These are phyloP conservation scores for Andrena trimmerana DNA, from an alignment of 2,888 invertebrate species.

Conservation along the genomic window DNA sequence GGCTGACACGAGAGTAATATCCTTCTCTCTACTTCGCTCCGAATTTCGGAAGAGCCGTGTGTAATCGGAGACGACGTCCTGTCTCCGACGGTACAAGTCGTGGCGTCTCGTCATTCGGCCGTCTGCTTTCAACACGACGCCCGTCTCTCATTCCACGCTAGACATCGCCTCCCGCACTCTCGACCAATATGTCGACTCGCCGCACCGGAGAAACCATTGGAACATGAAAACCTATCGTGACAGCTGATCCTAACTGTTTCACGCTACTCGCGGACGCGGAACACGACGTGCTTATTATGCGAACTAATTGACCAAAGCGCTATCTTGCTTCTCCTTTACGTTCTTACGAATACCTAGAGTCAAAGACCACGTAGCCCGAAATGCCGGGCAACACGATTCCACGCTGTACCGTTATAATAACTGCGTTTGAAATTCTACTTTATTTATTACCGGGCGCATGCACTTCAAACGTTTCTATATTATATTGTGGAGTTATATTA, in stretches of 20 bases:
- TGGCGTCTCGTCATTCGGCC: conserved; percentile 82
- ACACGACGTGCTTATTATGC: conserved; percentile 49
- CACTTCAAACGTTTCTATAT: neutral
- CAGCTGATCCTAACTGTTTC: conserved; percentile 73
- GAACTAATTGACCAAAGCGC: conserved; percentile 48
- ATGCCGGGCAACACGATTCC: neutral
- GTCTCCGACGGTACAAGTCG: conserved; percentile 74
- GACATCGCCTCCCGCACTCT: conserved; percentile 71
- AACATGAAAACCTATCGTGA: conserved; percentile 76
- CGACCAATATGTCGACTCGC: conserved; percentile 69
- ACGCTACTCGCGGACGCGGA: conserved; percentile 46
- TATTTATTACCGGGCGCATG: neutral
- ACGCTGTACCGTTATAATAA: neutral
- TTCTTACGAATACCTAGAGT: neutral
- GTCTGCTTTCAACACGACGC: conserved; percentile 79
- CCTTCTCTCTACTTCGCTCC: conserved; percentile 56
- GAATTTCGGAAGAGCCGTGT: conserved; percentile 74
- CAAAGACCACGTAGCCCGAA: neutral
- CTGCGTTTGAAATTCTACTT: neutral
- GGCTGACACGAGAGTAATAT: conserved; percentile 41
- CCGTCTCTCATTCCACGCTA: conserved; percentile 80
- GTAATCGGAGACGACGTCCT: conserved; percentile 81
- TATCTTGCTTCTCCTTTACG: neutral
- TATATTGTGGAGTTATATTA: neutral
- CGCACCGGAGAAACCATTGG: conserved; percentile 67